phyloP scores from a whole-genome alignment of 2,113 vertebrate species.

The Mirza zaza region DNA sequence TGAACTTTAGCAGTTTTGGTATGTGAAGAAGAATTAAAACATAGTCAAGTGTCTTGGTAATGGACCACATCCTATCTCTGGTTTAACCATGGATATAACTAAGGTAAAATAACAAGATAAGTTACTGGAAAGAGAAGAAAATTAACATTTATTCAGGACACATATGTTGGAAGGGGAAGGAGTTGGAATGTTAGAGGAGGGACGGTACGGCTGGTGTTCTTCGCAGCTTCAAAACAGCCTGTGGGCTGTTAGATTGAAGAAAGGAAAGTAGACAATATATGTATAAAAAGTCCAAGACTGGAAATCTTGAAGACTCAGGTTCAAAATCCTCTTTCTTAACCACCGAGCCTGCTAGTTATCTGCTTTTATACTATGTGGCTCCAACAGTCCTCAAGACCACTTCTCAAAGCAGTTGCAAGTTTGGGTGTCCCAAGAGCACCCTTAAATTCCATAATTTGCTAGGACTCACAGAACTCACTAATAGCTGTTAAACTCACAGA shows the following conservation, averaged over 20 bases:
- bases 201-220: not conserved
- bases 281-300: not conserved
- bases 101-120: not conserved
- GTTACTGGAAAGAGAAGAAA: not conserved
- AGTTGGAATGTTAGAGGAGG: not conserved
- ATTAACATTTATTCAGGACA: not conserved
- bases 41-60: not conserved
- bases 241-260: not conserved
- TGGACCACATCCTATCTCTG: not conserved
- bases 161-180: not conserved
- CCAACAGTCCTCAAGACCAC: not conserved
- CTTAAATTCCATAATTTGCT: not conserved
- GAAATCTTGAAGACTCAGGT: not conserved
- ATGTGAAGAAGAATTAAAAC: not conserved
- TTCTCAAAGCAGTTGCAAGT: not conserved
- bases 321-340: not conserved
- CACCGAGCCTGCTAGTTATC: not conserved
- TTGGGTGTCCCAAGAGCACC: not conserved
- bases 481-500: not conserved
- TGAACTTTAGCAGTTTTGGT: not conserved
- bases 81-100: not conserved
- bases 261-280: not conserved
- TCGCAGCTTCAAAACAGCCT: not conserved
- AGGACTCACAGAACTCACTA: not conserved
- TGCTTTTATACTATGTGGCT: not conserved